Conservation (phyloP, 2,888 invertebrate genomes). For the Orthosia cruda region DNA sequence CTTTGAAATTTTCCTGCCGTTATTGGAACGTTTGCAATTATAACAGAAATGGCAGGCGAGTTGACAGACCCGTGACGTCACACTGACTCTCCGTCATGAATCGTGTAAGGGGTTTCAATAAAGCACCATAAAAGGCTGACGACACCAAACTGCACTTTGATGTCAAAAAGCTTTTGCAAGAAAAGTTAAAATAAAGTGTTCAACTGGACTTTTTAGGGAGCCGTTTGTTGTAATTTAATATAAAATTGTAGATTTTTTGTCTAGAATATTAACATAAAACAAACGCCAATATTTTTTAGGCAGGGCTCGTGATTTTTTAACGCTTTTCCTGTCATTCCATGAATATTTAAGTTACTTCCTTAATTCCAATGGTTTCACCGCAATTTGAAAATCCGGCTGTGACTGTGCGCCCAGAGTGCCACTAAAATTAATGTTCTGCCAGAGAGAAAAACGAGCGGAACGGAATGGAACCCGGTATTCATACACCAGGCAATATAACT, state of each 20-base stretch:
- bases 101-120: constrained; percentile 42
- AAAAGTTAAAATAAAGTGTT: constrained; percentile 37
- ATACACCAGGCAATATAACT: constrained; percentile 73
- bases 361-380: constrained; percentile 84
- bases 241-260: background rate
- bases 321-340: constrained; percentile 61
- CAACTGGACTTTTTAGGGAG: constrained; percentile 13
- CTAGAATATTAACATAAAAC: constrained; percentile 18
- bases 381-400: constrained; percentile 87
- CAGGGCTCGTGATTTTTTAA: constrained; percentile 36
- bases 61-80: constrained; percentile 28
- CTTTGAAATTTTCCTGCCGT: constrained; percentile 7
- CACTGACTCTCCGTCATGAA: constrained; percentile 25
- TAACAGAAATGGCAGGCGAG: constrained; percentile 15
- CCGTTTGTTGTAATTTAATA: constrained; percentile 21
- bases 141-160: constrained; percentile 54
- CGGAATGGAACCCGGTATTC: constrained; percentile 75
- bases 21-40: constrained; percentile 27
- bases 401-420: constrained; percentile 84
- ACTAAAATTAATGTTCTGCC: constrained; percentile 91
- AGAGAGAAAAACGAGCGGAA: constrained; percentile 90
- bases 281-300: constrained; percentile 24
- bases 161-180: constrained; percentile 48
- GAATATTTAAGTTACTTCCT: constrained; percentile 78
- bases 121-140: constrained; percentile 42